A percentile compares a stretch with the other conserved stretches of the same genome.
Evolutionary conservation across 1,140 invertebrate genomes (phyloP).

Genomic region (Leptinotarsa undecemlineata): DNA sequence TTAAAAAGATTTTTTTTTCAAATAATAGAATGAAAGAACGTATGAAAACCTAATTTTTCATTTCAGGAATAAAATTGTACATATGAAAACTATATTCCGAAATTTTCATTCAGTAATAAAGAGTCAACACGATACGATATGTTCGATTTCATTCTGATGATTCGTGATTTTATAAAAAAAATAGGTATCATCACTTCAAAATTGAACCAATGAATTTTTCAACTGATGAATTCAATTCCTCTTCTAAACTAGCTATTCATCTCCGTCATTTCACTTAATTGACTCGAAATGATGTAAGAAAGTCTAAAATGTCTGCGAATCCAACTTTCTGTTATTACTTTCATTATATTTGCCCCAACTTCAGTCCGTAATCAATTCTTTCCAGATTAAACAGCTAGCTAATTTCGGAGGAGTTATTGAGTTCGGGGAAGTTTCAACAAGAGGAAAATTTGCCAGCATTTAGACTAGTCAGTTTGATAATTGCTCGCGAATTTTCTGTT

Average conservation of each 20-base stretch:
- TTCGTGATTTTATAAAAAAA: too few species aligned
- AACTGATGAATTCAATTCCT: neutral
- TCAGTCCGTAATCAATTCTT: slow-evolving; percentile 8
- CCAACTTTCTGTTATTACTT: neutral
- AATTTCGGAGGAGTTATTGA: slow-evolving; percentile 2
- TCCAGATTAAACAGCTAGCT: slow-evolving; percentile 6
- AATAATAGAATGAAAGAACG: too few species aligned
- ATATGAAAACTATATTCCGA: too few species aligned
- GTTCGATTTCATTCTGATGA: too few species aligned
- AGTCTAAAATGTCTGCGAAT: neutral
- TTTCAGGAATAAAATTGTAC: too few species aligned
- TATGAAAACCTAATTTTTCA: too few species aligned
- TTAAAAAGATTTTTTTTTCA: too few species aligned
- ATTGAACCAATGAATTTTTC: too few species aligned
- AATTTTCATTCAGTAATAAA: too few species aligned
- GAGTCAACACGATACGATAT: too few species aligned
- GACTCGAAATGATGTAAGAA: neutral
- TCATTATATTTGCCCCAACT: neutral
- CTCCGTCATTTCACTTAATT: neutral
- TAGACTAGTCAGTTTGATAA: neutral
- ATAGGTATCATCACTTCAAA: too few species aligned
- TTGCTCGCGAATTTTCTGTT: neutral
- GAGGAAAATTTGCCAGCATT: neutral
- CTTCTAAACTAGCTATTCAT: neutral
- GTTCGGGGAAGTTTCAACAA: neutral